A percentile compares a stretch with the other conserved stretches of the same genome.
Conservation (phyloP, 2,113 vertebrate genomes). For the Pandion haliaetus region DNA sequence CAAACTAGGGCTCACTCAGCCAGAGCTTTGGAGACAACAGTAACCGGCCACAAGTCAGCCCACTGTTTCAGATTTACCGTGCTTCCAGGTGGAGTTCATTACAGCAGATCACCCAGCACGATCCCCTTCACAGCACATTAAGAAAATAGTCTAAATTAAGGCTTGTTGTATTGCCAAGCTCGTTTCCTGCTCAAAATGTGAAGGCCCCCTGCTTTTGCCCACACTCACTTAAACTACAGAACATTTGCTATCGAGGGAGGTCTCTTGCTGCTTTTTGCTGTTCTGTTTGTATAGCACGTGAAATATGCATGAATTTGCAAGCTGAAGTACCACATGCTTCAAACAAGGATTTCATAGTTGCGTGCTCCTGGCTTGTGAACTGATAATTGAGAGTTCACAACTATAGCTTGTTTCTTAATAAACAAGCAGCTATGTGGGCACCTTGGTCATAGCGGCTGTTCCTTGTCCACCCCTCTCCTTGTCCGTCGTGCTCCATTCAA, state of each 20-base stretch:
- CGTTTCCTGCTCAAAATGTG: conserved; percentile 34
- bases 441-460: not conserved
- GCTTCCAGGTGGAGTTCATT: conserved; percentile 70
- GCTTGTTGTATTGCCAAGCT: conserved; percentile 19
- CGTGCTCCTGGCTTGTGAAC: conserved; percentile 18
- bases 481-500: not conserved
- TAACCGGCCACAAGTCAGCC: not conserved
- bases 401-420: conserved; percentile 27
- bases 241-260: conserved; percentile 35
- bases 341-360: conserved; percentile 51
- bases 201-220: conserved; percentile 2
- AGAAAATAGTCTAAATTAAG: conserved; percentile 68
- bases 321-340: conserved; percentile 52
- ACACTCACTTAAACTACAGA: conserved; percentile 22
- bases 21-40: conserved; percentile 10
- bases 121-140: conserved; percentile 59
- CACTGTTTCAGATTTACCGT: conserved; percentile 45
- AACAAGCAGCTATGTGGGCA: not conserved
- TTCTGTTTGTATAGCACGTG: conserved; percentile 47
- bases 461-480: not conserved
- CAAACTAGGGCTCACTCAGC: conserved; percentile 52
- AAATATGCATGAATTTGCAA: conserved; percentile 73
- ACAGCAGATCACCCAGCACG: conserved; percentile 59
- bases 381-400: conserved; percentile 43
- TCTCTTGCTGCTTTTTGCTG: conserved; percentile 40